phyloP scores from a whole-genome alignment of 2,113 vertebrate species.

The Camelus bactrianus region DNA sequence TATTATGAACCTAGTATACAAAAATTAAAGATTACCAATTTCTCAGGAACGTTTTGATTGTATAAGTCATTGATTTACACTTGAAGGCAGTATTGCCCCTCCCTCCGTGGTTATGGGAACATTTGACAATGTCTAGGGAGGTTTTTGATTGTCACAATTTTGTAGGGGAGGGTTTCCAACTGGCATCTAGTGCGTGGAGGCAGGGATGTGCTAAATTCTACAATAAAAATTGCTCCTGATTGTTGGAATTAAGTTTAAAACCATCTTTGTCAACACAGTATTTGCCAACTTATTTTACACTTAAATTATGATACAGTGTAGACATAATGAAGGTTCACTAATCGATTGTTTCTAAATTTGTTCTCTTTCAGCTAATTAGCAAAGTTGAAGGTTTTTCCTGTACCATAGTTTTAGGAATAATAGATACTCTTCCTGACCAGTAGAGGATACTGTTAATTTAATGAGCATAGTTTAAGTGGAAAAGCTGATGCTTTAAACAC shows the following conservation, averaged over 20 bases:
- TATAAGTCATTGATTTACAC: neutral
- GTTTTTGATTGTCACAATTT: neutral
- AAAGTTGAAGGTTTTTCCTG: neutral
- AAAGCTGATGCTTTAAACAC: neutral
- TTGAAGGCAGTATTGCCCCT: neutral
- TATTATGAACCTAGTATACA: neutral
- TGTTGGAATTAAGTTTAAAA: neutral
- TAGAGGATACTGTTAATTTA: slow-evolving; percentile 37
- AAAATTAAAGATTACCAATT: neutral
- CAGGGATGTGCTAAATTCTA: neutral
- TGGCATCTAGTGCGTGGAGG: neutral
- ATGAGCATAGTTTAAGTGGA: neutral
- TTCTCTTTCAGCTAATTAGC: neutral
- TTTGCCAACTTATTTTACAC: neutral
- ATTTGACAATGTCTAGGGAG: neutral
- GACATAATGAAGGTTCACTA: neutral
- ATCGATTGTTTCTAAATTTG: neutral
- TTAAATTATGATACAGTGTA: slow-evolving; percentile 3
- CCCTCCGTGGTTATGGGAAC: neutral
- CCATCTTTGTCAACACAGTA: neutral
- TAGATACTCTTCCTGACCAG: slow-evolving; percentile 1
- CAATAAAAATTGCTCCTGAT: neutral
- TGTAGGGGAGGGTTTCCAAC: neutral
- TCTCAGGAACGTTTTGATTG: slow-evolving; percentile 3
- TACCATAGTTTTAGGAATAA: neutral